phyloP scores from a whole-genome alignment of 2,113 vertebrate genomes.

The Neolamprologus fasciatus region DNA sequence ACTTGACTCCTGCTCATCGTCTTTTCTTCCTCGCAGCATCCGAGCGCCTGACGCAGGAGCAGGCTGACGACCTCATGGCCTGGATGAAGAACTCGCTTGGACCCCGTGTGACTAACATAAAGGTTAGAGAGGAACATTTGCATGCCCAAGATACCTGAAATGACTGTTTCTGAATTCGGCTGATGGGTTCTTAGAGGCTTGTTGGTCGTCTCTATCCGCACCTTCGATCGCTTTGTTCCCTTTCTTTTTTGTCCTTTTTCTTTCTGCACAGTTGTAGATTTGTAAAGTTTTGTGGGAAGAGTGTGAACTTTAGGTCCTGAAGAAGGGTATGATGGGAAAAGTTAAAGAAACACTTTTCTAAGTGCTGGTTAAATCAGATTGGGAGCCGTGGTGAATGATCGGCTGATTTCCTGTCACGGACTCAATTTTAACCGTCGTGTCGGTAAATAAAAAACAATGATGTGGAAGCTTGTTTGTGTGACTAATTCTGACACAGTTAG shows the following conservation, averaged over 20 bases:
- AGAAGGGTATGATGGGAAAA: background rate
- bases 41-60: conserved; percentile 78
- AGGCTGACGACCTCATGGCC: conserved; percentile 83
- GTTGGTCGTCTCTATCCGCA: background rate
- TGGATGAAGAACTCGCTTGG: conserved; percentile 93
- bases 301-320: background rate
- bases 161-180: background rate
- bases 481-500: background rate
- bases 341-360: background rate
- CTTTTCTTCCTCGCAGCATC: conserved; percentile 57
- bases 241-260: background rate
- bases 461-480: background rate
- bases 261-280: background rate
- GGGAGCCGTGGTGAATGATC: background rate
- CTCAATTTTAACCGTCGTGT: fast-evolving
- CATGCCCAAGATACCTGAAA: background rate
- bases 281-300: background rate
- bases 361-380: background rate
- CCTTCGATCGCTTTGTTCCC: background rate
- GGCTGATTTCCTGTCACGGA: background rate
- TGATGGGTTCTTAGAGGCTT: background rate
- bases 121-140: conserved; percentile 63
- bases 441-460: background rate
- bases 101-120: conserved; percentile 79
- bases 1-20: background rate